Evolutionary conservation across 2,888 invertebrate species (phyloP).

Genomic region (Harpagoxenus sublaevis): DNA sequence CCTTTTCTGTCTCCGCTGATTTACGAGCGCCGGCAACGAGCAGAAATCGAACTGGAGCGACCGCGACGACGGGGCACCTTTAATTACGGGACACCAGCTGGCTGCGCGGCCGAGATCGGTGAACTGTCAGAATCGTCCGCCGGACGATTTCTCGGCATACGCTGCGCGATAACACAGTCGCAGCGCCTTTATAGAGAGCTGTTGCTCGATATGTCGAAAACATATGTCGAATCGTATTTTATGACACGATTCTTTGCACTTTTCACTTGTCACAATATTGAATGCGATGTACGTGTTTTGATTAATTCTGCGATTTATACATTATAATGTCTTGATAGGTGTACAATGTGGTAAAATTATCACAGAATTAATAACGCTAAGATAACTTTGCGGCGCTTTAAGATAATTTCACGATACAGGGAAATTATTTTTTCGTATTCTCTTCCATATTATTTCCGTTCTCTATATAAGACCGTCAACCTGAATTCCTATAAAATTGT

Average conservation of each 20-base stretch:
- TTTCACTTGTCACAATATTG: background rate
- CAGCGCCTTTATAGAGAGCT: background rate
- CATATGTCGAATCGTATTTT: background rate
- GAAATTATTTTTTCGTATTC: background rate
- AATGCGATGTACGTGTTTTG: background rate
- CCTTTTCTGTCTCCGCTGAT: constrained; percentile 75
- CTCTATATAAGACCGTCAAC: background rate
- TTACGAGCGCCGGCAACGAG: constrained; percentile 71
- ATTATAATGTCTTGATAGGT: background rate
- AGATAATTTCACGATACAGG: background rate
- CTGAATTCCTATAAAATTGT: constrained; percentile 31
- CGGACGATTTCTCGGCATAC: constrained; percentile 21
- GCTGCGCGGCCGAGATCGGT: constrained; percentile 46
- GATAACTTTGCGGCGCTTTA: background rate
- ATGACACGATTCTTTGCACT: background rate
- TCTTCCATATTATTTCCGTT: background rate
- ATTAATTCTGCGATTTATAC: background rate
- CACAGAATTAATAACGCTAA: background rate
- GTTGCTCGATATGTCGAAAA: background rate
- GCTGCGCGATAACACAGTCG: background rate
- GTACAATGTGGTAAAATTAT: background rate
- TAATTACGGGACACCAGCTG: constrained; percentile 68
- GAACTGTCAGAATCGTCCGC: constrained; percentile 43
- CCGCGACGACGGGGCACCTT: constrained; percentile 70
- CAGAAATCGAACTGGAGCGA: constrained; percentile 76